These are phyloP conservation scores for Trisateles emortualis DNA, from an alignment of 2,888 invertebrate species.

Conservation along the genomic window DNA sequence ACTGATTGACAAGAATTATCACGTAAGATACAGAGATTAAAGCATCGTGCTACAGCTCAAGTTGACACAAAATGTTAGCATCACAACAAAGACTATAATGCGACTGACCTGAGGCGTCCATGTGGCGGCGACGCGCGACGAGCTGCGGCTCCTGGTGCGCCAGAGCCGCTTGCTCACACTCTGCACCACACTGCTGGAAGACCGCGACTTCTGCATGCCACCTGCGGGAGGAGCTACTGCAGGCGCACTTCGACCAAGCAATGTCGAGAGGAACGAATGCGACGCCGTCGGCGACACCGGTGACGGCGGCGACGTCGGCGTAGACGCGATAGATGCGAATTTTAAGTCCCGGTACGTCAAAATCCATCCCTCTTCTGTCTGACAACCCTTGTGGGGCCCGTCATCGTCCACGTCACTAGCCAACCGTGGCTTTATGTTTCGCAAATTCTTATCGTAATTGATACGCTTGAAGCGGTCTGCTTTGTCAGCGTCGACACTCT, in stretches of 20 bases:
- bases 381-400: conserved; percentile 91
- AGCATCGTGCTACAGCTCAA: no score
- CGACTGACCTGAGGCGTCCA: conserved; percentile 96
- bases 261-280: conserved; percentile 75
- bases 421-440: conserved; percentile 93
- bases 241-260: conserved; percentile 72
- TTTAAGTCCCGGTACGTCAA: conserved; percentile 76
- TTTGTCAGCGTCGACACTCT: conserved; percentile 93
- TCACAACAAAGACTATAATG: conserved; percentile 51
- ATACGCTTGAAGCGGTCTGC: conserved; percentile 94
- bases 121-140: conserved; percentile 88
- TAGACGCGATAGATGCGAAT: conserved; percentile 72
- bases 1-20: no score
- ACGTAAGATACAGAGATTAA: no score
- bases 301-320: conserved; percentile 85
- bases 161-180: conserved; percentile 95
- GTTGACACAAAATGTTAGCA: neutral
- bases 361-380: conserved; percentile 93
- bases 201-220: conserved; percentile 96
- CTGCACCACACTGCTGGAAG: conserved; percentile 95
- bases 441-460: conserved; percentile 94
- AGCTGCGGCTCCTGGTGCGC: conserved; percentile 94
- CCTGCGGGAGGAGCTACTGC: conserved; percentile 82
- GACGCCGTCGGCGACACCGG: conserved; percentile 81
- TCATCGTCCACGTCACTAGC: conserved; percentile 93